phyloP scores from a whole-genome alignment of 2,797 vertebrate species.

The Peromyscus nudipes region DNA sequence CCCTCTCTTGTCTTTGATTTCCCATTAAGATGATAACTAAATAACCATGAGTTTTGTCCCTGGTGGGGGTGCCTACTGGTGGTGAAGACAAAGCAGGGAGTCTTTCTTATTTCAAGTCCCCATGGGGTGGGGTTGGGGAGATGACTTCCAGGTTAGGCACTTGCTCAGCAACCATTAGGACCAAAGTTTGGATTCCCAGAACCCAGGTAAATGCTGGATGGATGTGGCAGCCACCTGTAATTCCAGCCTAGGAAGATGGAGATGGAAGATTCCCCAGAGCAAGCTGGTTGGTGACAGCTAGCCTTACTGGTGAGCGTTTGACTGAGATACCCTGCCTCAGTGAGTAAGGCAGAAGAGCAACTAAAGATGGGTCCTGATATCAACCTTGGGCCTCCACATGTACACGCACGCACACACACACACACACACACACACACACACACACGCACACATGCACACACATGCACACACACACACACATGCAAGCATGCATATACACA shows the following conservation, averaged over 20 bases:
- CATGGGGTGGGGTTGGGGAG: rapidly evolving
- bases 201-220: not conserved
- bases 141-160: not conserved
- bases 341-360: not conserved
- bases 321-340: not conserved
- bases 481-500: not conserved
- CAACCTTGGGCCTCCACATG: not conserved
- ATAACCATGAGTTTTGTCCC: not conserved
- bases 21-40: not conserved
- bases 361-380: not conserved
- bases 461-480: not conserved
- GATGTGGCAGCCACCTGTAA: not conserved
- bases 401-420: rapidly evolving
- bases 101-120: not conserved
- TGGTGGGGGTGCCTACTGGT: not conserved
- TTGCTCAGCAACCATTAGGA: not conserved
- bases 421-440: not conserved
- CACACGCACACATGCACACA: no score
- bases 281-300: no score
- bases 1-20: not conserved
- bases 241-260: not conserved
- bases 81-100: not conserved
- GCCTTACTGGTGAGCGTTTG: not conserved
- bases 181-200: not conserved
- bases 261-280: not conserved